Percentiles rank a stretch among this genome's conserved stretches.
Evolutionary conservation across 92 coral and sea anemone species (phyloP).

Genomic region (Epizoanthus illoricatus): DNA sequence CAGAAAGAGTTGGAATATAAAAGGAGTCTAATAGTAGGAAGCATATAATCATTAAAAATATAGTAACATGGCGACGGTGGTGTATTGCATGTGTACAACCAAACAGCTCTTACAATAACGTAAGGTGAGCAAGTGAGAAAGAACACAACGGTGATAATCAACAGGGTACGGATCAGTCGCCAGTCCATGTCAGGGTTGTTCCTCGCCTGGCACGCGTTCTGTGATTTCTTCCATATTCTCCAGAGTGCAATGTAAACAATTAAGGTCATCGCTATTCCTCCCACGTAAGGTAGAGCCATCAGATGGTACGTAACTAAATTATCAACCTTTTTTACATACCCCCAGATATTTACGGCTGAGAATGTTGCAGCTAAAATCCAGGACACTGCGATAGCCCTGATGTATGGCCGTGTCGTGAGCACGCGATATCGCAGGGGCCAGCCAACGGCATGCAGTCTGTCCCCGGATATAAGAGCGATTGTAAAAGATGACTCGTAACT

Average conservation of each 20-base stretch:
- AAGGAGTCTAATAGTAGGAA: neutral
- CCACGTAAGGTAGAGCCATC: neutral
- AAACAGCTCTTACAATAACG: neutral
- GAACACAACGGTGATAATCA: too few species aligned
- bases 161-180: neutral
- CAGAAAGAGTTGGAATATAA: too few species aligned
- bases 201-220: neutral
- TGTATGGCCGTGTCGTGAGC: neutral
- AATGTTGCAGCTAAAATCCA: neutral
- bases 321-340: neutral
- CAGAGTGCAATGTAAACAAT: neutral
- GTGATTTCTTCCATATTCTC: neutral
- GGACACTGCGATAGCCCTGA: neutral
- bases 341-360: neutral
- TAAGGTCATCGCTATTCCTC: constrained; percentile 5
- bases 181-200: neutral
- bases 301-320: neutral
- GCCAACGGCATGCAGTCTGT: constrained; percentile 1
- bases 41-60: neutral
- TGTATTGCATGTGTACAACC: too few species aligned
- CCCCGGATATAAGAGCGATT: neutral
- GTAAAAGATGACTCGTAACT: neutral
- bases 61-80: neutral
- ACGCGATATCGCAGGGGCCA: neutral
- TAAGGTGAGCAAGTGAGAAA: neutral